These are phyloP conservation scores for Eretmocerus hayati DNA, from an alignment of 2,888 invertebrate genomes.

Conservation along the genomic window DNA sequence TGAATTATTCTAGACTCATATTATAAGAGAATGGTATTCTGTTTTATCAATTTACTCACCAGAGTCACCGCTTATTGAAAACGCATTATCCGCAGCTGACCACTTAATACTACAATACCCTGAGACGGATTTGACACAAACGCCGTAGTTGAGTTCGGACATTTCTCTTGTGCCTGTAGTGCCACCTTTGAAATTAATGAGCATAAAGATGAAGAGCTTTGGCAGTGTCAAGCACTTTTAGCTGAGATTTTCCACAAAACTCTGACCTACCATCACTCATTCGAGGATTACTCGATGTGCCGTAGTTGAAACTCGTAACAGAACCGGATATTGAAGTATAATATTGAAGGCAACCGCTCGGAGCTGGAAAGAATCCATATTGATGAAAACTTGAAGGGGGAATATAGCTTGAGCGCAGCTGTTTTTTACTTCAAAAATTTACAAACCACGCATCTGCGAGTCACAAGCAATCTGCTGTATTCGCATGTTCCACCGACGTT, in stretches of 20 bases:
- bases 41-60: conserved; percentile 56
- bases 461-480: conserved; percentile 68
- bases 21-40: too few species aligned
- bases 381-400: too few species aligned
- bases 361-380: conserved; percentile 53
- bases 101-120: conserved; percentile 70
- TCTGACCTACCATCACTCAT: neutral
- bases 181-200: conserved; percentile 7
- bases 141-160: conserved; percentile 66
- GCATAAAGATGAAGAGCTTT: too few species aligned
- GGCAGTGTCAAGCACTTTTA: too few species aligned
- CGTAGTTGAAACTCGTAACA: conserved; percentile 72
- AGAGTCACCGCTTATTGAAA: conserved; percentile 66
- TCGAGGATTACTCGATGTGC: conserved; percentile 53
- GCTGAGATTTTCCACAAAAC: too few species aligned
- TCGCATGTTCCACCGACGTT: conserved; percentile 68
- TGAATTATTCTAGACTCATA: too few species aligned
- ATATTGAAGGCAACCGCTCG: conserved; percentile 73
- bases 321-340: conserved; percentile 57
- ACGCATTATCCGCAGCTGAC: conserved; percentile 57
- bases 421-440: too few species aligned
- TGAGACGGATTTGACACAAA: conserved; percentile 66
- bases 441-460: conserved; percentile 59
- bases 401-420: too few species aligned
- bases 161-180: conserved; percentile 62